Base-by-base conservation (phyloP, 2,888 invertebrate genomes). In the Drosophila monieri region DNA sequence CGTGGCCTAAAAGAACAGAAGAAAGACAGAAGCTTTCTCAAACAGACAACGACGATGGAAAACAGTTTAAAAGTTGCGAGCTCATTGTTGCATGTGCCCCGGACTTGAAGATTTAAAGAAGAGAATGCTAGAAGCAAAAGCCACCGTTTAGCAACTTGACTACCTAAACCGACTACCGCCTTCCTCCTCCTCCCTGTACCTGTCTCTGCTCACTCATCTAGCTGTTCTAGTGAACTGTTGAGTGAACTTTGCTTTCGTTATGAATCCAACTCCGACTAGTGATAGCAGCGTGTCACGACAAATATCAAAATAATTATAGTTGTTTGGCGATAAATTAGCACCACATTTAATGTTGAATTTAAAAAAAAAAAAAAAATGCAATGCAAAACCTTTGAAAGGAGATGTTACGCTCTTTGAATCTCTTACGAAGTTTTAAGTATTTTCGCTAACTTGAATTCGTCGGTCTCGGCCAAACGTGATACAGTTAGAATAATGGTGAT, bases 401-500 rank as follows among this genome's bases (percentile, higher is more conserved):
- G 6, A 32, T 32, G 32, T n/a, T 12, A 32, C 12, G 32, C 32
- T 32, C 32, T n/a, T 32, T 32, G 32, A 35, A 35, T 35, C 35
- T n/a, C 5, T 1, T 35, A n/a, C n/a, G 6, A n/a, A 35, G 47
- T 32, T 46, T 35, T 41, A 35, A 27, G 27, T 9, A 9, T 27
- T 6, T 27, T 27, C 27, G 41, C 23, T 46, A 37, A 47, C 41
- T 58, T 58, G 25, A 37, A 15, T 21, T 9, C 32, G 58, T 76
- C 54, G 41, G 49, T 44, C 47, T 56, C 43, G 25, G 51, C 73
- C 55, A 49, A 53, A 47, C 56, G 49, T 52, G 32, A 54, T 77
- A 83, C 86, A 84, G 83, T 86, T 88, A 88, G 86, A 88, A 88
- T 84, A 84, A 84, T 88, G 86, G 88, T 88, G 83, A 84, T 84